These are phyloP conservation scores for Clarias batrachus DNA, from an alignment of 2,113 vertebrate genomes.

Conservation along the genomic window DNA sequence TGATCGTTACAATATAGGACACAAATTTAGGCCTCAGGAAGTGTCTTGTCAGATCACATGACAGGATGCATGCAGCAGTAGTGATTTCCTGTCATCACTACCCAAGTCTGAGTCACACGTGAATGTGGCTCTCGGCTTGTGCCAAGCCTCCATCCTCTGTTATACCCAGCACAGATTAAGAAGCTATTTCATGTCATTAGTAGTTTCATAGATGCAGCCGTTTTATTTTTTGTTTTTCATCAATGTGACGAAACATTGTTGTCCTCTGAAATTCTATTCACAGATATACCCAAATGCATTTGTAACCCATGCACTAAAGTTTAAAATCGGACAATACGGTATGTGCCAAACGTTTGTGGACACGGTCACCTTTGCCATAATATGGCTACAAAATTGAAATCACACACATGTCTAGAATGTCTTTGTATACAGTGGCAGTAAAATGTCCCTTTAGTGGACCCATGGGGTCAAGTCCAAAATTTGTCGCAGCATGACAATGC, in stretches of 20 bases:
- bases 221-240: not conserved
- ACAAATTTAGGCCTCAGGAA: slow-evolving; percentile 70
- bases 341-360: no score
- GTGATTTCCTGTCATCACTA: slow-evolving; percentile 81
- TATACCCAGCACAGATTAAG: slow-evolving; percentile 81
- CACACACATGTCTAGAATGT: no score
- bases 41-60: slow-evolving; percentile 87
- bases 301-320: not conserved
- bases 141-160: slow-evolving; percentile 90
- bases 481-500: no score
- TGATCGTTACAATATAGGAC: not conserved
- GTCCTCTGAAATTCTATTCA: not conserved
- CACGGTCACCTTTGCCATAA: no score
- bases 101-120: slow-evolving; percentile 83
- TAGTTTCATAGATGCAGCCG: not conserved
- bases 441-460: no score
- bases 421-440: no score
- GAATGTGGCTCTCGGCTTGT: slow-evolving; percentile 84
- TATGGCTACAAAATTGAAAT: no score
- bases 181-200: not conserved
- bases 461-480: no score
- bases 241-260: not conserved
- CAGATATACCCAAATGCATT: not conserved
- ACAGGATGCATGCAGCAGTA: slow-evolving; percentile 87
- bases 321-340: not conserved